phyloP scores from a whole-genome alignment of 2,797 vertebrate species.

The Oryzias dopingdopingensis region DNA sequence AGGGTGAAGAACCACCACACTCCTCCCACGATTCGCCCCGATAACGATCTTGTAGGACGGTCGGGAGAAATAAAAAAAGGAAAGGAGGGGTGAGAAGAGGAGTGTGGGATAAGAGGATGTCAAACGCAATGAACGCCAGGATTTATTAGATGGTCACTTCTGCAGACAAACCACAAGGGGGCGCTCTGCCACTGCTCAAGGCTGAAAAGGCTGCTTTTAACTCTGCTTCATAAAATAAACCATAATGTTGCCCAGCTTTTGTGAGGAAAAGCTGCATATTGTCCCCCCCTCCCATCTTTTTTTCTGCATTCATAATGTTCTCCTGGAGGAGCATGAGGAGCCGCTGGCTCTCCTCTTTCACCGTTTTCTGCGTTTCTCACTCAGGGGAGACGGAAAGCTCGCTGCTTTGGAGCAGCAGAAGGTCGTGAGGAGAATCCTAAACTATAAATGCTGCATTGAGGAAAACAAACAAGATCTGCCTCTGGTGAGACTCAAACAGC shows the following conservation, averaged over 20 bases:
- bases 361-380: conserved; percentile 40
- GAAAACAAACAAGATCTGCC: conserved; percentile 74
- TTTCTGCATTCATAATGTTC: conserved; percentile 4
- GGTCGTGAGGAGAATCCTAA: conserved; percentile 76
- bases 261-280: conserved; percentile 11
- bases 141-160: conserved; percentile 10
- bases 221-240: conserved; percentile 25
- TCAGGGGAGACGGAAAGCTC: conserved; percentile 63
- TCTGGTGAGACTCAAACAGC: conserved; percentile 66
- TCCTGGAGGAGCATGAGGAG: conserved; percentile 34
- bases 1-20: conserved; percentile 99
- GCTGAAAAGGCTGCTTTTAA: conserved; percentile 15
- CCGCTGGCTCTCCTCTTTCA: conserved; percentile 43
- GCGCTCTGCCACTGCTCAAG: conserved; percentile 45
- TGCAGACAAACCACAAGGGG: conserved; percentile 47
- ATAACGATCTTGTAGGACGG: conserved; percentile 85
- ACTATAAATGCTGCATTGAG: conserved; percentile 73
- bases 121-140: conserved; percentile 21
- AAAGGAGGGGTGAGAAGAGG: conserved; percentile 3
- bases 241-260: conserved; percentile 20
- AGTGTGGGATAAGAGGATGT: conserved; percentile 21
- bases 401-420: conserved; percentile 55
- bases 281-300: not conserved
- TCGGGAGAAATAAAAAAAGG: conserved; percentile 9
- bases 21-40: conserved; percentile 95